Percentiles rank a stretch among this genome's conserved stretches.
Conservation (phyloP, 2,888 invertebrate species). For the Microplitis deprimator region DNA sequence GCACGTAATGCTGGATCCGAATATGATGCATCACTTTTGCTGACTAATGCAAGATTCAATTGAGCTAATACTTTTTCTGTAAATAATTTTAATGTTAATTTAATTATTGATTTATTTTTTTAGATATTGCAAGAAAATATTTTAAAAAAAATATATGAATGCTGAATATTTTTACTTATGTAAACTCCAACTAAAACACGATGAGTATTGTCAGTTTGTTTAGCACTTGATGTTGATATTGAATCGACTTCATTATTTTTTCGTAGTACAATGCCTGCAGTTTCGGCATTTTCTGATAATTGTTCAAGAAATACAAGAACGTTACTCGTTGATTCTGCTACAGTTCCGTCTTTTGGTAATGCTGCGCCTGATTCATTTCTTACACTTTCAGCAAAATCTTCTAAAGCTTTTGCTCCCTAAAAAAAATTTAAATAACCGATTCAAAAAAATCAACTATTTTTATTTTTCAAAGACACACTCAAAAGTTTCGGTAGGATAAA, state of each 20-base stretch:
- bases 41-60: slow-evolving; percentile 89
- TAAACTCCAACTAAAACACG: slow-evolving; percentile 84
- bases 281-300: slow-evolving; percentile 83
- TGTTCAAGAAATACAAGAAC: slow-evolving; percentile 94
- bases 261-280: slow-evolving; percentile 79
- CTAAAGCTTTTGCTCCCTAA: slow-evolving; percentile 89
- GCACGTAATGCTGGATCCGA: slow-evolving; percentile 88
- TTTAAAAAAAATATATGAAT: slow-evolving; percentile 51
- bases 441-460: no score
- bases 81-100: slow-evolving; percentile 51
- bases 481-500: no score
- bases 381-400: slow-evolving; percentile 93
- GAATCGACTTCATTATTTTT: slow-evolving; percentile 71
- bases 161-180: slow-evolving; percentile 76
- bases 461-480: no score
- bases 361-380: slow-evolving; percentile 83
- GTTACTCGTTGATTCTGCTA: slow-evolving; percentile 95
- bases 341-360: slow-evolving; percentile 97
- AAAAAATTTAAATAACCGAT: slow-evolving; percentile 5
- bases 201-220: slow-evolving; percentile 74
- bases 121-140: slow-evolving; percentile 17
- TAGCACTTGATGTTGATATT: slow-evolving; percentile 73
- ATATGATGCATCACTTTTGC: slow-evolving; percentile 90
- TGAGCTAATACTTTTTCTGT: slow-evolving; percentile 91
- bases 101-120: slow-evolving; percentile 35